Conservation (phyloP, 2,797 vertebrate species). For the Protonibea diacanthus region DNA sequence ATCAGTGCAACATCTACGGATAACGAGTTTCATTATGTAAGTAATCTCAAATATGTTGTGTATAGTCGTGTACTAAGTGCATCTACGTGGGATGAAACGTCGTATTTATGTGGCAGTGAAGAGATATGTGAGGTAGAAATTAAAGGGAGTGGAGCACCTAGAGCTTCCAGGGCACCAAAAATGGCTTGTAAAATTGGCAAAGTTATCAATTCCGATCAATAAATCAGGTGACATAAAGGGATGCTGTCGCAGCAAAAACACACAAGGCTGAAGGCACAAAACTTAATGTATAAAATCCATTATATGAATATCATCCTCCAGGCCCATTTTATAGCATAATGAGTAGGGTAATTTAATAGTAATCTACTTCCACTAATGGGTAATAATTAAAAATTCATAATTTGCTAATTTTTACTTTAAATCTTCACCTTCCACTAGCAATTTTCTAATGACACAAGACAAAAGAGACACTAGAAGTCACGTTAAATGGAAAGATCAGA, state of each 20-base stretch:
- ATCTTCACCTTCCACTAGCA: slow-evolving; percentile 23
- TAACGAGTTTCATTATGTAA: neutral
- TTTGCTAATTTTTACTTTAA: slow-evolving; percentile 44
- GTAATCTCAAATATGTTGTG: neutral
- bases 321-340: slow-evolving; percentile 46
- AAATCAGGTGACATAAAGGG: slow-evolving; percentile 21
- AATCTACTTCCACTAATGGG: slow-evolving; percentile 47
- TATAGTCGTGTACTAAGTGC: neutral
- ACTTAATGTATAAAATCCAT: slow-evolving; percentile 35
- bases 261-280: slow-evolving; percentile 10
- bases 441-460: slow-evolving; percentile 30
- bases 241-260: slow-evolving; percentile 40
- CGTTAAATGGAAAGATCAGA: slow-evolving; percentile 4
- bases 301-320: slow-evolving; percentile 34
- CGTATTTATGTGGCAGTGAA: slow-evolving; percentile 1
- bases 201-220: slow-evolving; percentile 20
- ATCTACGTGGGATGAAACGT: neutral
- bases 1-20: neutral
- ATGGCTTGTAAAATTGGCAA: neutral
- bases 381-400: slow-evolving; percentile 55
- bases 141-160: neutral
- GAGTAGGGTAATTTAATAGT: slow-evolving; percentile 50
- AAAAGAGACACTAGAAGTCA: slow-evolving; percentile 18
- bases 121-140: neutral
- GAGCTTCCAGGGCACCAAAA: neutral